Base-by-base conservation (phyloP, 2,113 vertebrate species). In the Delphinus delphis region DNA sequence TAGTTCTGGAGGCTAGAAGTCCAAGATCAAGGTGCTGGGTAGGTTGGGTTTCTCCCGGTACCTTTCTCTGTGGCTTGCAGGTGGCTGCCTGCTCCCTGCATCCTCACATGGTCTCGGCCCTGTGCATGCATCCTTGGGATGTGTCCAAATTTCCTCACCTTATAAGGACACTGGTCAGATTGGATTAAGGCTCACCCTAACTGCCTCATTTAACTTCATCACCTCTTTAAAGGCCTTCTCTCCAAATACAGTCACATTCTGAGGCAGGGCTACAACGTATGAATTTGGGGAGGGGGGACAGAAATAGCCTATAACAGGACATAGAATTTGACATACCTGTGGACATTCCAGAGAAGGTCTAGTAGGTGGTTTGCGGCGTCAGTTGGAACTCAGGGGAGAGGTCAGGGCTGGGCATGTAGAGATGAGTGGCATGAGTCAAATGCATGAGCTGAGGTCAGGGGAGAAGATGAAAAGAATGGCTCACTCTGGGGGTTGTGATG, bases 101-200 rank as follows among this genome's bases (percentile, higher is more conserved):
- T 47, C 36, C 20, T 82, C 38, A 3, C 36, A 3, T 0, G 6
- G 44, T 38, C 15, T 86, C 62, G 67, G 11, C 41, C 88, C 44
- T 38, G 60, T 18, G 33, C 1, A 0, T 0, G 4, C 1, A 11
- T 53, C 20, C 17, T 33, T 77, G 15, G 4, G 58, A 13, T 31
- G 13, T 8, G 6, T 73, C 23, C 28, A 41, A 8, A 23, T 86
- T 53, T 71, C 44, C 36, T 77, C 26, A 41, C 74, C 47, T 88
- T 88, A 80, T 28, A 53, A 92, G 53, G n/a, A 28, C 38, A 62
- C 17, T 11, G 21, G 14, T 89, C n/a, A 12, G 13, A 23, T 65
- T 71, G 47, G 88, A 41, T 71, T 33, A 47, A 73, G 28, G 7
- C 26, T 74, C 47, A 50, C 8, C 6, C 6, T 50, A 60, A 50